phyloP scores from a whole-genome alignment of 2,113 vertebrate genomes.

The Pagrus major region DNA sequence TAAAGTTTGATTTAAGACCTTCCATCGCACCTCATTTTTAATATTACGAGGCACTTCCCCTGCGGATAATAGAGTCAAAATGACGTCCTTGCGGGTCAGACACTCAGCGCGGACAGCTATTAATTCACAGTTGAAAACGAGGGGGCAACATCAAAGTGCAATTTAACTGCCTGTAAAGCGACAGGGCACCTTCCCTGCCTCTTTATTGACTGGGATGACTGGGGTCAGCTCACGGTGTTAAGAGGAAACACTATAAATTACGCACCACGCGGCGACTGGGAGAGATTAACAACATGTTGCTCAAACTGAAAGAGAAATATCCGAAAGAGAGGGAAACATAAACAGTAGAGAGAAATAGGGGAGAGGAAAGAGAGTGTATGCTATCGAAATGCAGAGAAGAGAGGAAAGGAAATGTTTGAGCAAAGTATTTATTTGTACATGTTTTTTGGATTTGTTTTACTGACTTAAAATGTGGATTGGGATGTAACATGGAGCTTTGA shows the following conservation, averaged over 20 bases:
- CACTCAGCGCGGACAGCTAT: conserved; percentile 66
- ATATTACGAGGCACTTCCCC: background rate
- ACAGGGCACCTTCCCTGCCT: conserved; percentile 76
- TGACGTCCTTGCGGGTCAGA: conserved; percentile 64
- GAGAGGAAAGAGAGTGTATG: background rate
- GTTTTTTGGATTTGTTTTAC: conserved; percentile 61
- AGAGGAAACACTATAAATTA: conserved; percentile 83
- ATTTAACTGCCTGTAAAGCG: conserved; percentile 85
- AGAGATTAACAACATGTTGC: conserved; percentile 72
- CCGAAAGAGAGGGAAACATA: conserved; percentile 48
- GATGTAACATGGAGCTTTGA: conserved; percentile 47
- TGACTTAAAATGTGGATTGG: conserved; percentile 44
- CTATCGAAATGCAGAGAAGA: background rate
- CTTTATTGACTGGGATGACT: conserved; percentile 76
- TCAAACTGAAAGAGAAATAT: conserved; percentile 49
- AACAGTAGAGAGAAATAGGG: conserved; percentile 15
- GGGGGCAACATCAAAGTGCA: conserved; percentile 84
- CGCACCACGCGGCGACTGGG: conserved; percentile 55
- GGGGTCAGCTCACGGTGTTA: conserved; percentile 81
- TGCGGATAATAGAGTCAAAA: conserved; percentile 50
- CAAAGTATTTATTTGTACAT: conserved; percentile 63
- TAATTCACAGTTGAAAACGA: conserved; percentile 75
- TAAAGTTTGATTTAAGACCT: background rate
- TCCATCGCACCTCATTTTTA: background rate
- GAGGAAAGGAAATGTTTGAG: conserved; percentile 36